Evolutionary conservation across 2,797 vertebrate genomes (phyloP).

Genomic region (Threskiornis aethiopicus): DNA sequence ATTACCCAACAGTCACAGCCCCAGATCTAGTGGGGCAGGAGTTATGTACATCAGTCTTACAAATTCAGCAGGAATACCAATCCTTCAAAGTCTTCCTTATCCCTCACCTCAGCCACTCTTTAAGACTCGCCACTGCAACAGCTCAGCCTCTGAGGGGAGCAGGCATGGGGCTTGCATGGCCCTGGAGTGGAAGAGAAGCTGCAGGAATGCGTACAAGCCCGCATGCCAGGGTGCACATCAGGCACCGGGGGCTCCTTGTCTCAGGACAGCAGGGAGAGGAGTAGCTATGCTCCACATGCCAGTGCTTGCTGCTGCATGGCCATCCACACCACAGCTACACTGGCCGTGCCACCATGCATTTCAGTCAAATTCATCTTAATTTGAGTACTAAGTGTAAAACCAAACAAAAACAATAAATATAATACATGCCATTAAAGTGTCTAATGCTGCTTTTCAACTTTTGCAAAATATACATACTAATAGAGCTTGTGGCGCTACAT

Average conservation of each 20-base stretch:
- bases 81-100: background rate
- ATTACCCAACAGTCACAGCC: background rate
- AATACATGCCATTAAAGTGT: background rate
- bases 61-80: background rate
- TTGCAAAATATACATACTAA: background rate
- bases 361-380: background rate
- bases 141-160: background rate
- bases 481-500: background rate
- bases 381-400: background rate
- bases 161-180: fast-evolving
- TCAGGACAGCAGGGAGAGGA: background rate
- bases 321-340: background rate
- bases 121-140: background rate
- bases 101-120: background rate
- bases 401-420: background rate
- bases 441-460: background rate
- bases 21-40: background rate
- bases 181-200: background rate
- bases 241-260: fast-evolving
- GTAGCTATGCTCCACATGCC: fast-evolving
- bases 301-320: fast-evolving
- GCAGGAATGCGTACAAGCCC: fast-evolving
- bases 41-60: background rate
- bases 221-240: fast-evolving
- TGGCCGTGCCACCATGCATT: fast-evolving